Conservation (phyloP, 2,797 vertebrate genomes). For the Ciconia nigra region DNA sequence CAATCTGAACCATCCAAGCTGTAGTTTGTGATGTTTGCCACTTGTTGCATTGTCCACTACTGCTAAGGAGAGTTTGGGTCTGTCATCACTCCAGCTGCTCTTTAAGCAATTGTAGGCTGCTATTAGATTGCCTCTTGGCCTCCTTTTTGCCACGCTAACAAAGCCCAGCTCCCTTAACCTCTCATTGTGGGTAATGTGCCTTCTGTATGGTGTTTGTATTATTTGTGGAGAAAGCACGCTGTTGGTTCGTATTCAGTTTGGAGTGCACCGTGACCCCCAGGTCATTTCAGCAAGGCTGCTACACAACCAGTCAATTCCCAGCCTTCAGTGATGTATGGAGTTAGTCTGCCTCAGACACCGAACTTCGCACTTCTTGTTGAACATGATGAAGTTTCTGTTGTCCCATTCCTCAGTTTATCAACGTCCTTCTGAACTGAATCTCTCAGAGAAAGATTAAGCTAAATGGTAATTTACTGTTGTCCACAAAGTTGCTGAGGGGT, state of each 20-base stretch:
- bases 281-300: background rate
- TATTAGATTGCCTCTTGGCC: background rate
- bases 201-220: background rate
- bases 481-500: background rate
- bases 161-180: background rate
- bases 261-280: background rate
- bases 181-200: background rate
- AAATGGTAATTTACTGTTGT: background rate
- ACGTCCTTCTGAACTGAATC: background rate
- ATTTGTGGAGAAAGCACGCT: background rate
- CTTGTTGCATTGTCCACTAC: background rate
- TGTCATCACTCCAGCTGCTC: background rate
- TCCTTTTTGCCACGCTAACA: background rate
- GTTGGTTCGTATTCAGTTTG: background rate
- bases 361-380: background rate
- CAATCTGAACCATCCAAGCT: background rate
- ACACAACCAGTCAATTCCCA: background rate
- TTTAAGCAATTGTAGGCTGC: background rate
- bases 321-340: background rate
- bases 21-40: background rate
- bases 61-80: background rate
- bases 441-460: background rate
- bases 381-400: background rate
- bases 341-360: background rate
- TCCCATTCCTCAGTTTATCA: background rate